Base-by-base conservation (phyloP, 2,888 invertebrate species). In the Pammene aurita region DNA sequence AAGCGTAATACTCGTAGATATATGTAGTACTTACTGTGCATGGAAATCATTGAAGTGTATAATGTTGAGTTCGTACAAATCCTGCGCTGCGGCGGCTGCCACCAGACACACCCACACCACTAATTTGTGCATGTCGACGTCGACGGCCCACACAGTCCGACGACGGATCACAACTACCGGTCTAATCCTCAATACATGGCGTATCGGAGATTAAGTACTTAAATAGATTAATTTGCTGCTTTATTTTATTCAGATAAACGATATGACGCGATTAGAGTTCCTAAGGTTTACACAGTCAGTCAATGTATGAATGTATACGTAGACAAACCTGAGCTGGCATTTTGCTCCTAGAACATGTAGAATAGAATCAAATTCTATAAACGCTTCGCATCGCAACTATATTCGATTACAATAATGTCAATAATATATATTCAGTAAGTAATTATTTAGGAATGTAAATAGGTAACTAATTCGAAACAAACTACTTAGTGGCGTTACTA, bases 1-100 rank as follows among this genome's bases (percentile, higher is more conserved):
- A n/a, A n/a, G n/a, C n/a, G n/a, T n/a, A n/a, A n/a, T n/a, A n/a
- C n/a, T n/a, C n/a, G n/a, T n/a, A n/a, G n/a, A n/a, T n/a, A n/a
- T n/a, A n/a, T n/a, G n/a, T n/a, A n/a, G 2, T 75, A 86, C 90
- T 90, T 82, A 94, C 94, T 93, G 93, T 1, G 94, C 93, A 72
- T 94, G 94, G 73, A 94, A 94, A 72, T 94, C 94, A 79, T 94
- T 94, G 74, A 90, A 87, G 79, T 94, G 94, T 73, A 94, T 84
- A 46, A 92, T 86, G 70, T 92, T 90, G 7, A 92, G 78, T 50
- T 89, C 88, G 70, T 78, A 92, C 16, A 86, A 73, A 46, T 76
- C 74, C n/a, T 76, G 74, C 35, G 83, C 80, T 4, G 75, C 18
- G 6, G 74, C 80, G 0, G 76, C 61, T 10, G 76, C 80, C 1